Evolutionary conservation across 2,113 vertebrate species (phyloP).

Genomic region (Pseudorasbora parva): DNA sequence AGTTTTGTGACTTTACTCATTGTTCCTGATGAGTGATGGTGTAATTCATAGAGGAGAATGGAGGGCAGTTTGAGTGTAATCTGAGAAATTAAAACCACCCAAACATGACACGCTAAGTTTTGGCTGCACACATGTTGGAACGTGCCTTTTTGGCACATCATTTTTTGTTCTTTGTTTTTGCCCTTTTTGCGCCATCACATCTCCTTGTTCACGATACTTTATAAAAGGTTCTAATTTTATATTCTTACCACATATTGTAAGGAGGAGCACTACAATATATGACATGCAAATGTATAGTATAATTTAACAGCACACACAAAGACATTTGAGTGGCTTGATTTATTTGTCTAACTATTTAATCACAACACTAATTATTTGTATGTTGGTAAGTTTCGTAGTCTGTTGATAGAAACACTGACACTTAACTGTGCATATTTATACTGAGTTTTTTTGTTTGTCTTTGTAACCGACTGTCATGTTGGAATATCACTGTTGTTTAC

Average conservation of each 20-base stretch:
- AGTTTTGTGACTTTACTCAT: background rate
- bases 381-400: background rate
- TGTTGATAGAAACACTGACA: constrained; percentile 44
- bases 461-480: constrained; percentile 66
- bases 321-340: background rate
- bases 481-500: constrained; percentile 51
- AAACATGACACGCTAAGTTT: constrained; percentile 10
- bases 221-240: background rate
- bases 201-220: background rate
- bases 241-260: background rate
- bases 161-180: constrained; percentile 19
- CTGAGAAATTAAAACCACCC: constrained; percentile 13
- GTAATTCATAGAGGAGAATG: background rate
- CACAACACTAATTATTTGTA: constrained; percentile 28
- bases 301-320: background rate
- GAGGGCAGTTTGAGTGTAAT: background rate
- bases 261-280: background rate
- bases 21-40: constrained; percentile 26
- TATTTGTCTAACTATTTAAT: constrained; percentile 10
- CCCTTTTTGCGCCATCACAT: background rate
- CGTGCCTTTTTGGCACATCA: constrained; percentile 1
- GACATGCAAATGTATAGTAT: constrained; percentile 12
- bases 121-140: constrained; percentile 20
- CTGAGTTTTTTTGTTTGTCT: constrained; percentile 43
- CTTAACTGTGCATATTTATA: background rate